These are phyloP conservation scores for Clistopyga incitator DNA, from an alignment of 2,888 invertebrate species.

Conservation along the genomic window DNA sequence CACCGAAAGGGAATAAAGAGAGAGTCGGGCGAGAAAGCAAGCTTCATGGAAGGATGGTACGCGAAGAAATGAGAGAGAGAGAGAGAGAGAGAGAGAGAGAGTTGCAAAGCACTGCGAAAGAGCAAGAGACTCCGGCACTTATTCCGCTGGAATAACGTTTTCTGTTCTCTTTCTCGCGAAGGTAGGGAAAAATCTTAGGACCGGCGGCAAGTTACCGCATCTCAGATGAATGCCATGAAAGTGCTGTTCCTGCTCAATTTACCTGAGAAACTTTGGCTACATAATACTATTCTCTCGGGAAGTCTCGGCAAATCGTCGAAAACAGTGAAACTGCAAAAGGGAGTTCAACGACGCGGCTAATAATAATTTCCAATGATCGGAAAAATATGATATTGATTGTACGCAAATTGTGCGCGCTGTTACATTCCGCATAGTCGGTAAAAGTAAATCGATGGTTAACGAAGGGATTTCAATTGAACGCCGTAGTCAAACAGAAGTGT, in stretches of 20 bases:
- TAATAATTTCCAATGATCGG: slow-evolving; percentile 50
- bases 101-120: slow-evolving; percentile 16
- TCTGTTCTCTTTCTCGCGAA: slow-evolving; percentile 57
- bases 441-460: neutral
- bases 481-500: slow-evolving; percentile 65
- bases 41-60: neutral
- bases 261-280: slow-evolving; percentile 20
- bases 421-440: neutral
- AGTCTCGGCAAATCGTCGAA: slow-evolving; percentile 4
- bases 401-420: slow-evolving; percentile 9
- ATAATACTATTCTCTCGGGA: slow-evolving; percentile 39
- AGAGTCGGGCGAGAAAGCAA: slow-evolving; percentile 10
- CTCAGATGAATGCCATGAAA: slow-evolving; percentile 41
- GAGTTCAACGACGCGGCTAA: slow-evolving; percentile 19
- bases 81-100: slow-evolving; percentile 14
- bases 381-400: slow-evolving; percentile 39
- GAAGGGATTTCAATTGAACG: slow-evolving; percentile 32
- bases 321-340: slow-evolving; percentile 33
- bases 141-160: slow-evolving; percentile 69
- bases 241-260: slow-evolving; percentile 58
- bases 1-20: slow-evolving; percentile 20
- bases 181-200: slow-evolving; percentile 65
- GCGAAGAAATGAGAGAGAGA: slow-evolving; percentile 10
- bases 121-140: slow-evolving; percentile 58
- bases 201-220: slow-evolving; percentile 44